Conservation (phyloP, 2,113 vertebrate species). For the Taurulus bubalis region DNA sequence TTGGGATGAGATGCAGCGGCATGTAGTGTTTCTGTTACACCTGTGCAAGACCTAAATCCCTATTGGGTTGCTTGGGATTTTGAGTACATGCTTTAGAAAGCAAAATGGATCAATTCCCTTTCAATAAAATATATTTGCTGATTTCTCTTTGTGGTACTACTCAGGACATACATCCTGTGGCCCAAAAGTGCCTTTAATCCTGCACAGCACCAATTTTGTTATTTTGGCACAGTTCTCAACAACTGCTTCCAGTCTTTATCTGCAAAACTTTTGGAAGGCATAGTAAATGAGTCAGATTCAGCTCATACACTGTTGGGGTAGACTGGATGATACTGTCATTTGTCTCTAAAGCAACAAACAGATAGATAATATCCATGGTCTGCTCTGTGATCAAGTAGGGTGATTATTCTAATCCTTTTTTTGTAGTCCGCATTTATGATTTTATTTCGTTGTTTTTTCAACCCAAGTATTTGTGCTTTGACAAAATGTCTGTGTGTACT, state of each 20-base stretch:
- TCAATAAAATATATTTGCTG: not conserved
- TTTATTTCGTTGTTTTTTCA: too few species aligned
- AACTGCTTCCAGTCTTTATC: not conserved
- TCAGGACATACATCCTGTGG: not conserved
- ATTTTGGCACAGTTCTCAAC: not conserved
- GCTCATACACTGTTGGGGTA: not conserved
- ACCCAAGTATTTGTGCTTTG: too few species aligned
- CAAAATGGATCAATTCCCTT: not conserved
- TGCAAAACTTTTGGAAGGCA: not conserved
- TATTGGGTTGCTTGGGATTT: not conserved
- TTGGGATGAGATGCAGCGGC: not conserved
- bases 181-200: not conserved
- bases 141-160: not conserved
- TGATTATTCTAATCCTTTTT: not conserved
- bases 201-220: not conserved
- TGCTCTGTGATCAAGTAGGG: not conserved
- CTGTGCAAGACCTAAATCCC: not conserved
- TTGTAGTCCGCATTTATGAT: not conserved
- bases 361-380: not conserved
- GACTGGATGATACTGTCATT: not conserved
- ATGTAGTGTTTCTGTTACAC: not conserved
- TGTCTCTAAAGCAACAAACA: not conserved
- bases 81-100: not conserved
- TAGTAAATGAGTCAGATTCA: not conserved
- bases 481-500: conserved; percentile 10